Evolutionary conservation across 2,113 vertebrate species (phyloP).

Genomic region (Butorides virescens): DNA sequence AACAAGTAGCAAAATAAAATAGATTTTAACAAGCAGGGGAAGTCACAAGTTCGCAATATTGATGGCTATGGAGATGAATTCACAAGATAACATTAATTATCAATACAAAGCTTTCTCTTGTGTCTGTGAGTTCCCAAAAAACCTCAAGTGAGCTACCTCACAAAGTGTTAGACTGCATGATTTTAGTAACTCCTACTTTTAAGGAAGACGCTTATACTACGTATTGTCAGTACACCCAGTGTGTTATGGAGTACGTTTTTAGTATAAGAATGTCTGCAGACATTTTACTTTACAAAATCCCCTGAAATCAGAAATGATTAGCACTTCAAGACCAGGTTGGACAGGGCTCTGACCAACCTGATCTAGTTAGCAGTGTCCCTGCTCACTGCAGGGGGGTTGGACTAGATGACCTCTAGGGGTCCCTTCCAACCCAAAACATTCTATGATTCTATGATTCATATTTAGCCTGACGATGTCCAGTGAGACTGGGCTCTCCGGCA

Average conservation of each 20-base stretch:
- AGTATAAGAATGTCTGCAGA: background rate
- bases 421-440: too few relatives aligned
- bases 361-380: too few relatives aligned
- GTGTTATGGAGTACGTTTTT: background rate
- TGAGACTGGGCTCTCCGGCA: background rate
- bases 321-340: background rate
- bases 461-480: background rate
- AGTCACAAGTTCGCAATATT: background rate
- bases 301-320: background rate
- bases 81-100: background rate
- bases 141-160: background rate
- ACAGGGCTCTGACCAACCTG: too few relatives aligned
- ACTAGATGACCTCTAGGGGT: too few relatives aligned
- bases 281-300: background rate
- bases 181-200: background rate
- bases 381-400: too few relatives aligned
- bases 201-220: background rate
- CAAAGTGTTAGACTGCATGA: background rate
- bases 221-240: accelerated
- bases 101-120: background rate
- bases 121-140: background rate
- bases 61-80: background rate
- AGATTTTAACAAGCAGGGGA: background rate
- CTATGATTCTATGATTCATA: too few relatives aligned
- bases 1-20: background rate